Conservation (phyloP, 1,140 invertebrate genomes). For the Proctacanthus coquilletti region DNA sequence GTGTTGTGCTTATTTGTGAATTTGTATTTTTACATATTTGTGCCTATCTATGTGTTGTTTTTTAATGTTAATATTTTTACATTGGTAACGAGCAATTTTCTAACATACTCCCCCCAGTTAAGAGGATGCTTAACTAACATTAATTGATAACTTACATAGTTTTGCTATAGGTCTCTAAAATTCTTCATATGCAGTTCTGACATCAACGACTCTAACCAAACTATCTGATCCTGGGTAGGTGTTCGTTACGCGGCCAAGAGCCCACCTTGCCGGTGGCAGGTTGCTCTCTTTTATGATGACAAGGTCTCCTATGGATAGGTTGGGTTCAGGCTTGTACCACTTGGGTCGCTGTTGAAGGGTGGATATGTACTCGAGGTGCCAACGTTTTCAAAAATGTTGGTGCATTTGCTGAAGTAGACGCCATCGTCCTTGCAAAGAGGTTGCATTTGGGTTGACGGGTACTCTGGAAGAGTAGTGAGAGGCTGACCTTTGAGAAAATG, state of each 20-base stretch:
- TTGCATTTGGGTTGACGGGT: too few species aligned
- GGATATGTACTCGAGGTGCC: not conserved
- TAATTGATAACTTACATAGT: not conserved
- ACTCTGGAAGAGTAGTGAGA: too few species aligned
- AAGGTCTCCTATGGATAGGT: not conserved
- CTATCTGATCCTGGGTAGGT: slow-evolving; percentile 16
- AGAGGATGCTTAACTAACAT: not conserved
- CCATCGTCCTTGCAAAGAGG: too few species aligned
- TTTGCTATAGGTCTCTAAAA: not conserved
- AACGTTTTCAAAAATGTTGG: not conserved
- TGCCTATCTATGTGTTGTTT: too few species aligned
- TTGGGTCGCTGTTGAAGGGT: not conserved
- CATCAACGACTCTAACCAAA: slow-evolving; percentile 12
- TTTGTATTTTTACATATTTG: too few species aligned
- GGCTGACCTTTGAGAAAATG: too few species aligned
- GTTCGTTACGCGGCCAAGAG: slow-evolving; percentile 15
- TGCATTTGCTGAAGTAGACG: not conserved
- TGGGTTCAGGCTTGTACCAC: not conserved
- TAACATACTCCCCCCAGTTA: not conserved
- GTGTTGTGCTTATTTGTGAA: too few species aligned
- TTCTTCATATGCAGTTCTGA: not conserved
- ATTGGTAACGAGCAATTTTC: too few species aligned
- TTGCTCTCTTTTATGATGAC: slow-evolving; percentile 20
- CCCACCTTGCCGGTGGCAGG: slow-evolving; percentile 19
- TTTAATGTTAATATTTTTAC: too few species aligned